Base-by-base conservation (phyloP, 2,797 vertebrate genomes). In the Pseudopleuronectes americanus region DNA sequence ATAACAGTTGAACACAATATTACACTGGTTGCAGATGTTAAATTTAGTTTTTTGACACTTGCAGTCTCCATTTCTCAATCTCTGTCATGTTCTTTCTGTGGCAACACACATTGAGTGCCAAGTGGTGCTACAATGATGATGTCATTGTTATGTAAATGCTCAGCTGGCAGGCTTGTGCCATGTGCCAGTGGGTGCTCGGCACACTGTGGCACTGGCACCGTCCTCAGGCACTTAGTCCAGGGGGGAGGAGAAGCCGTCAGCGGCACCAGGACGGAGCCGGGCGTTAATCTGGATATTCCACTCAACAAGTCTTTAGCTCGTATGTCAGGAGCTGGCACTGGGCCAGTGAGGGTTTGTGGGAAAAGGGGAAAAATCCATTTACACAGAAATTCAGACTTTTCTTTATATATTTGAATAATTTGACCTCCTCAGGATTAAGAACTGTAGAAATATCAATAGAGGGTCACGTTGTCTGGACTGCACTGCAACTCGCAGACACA, bases 141-240 rank as follows among this genome's bases (percentile, higher is more conserved):
- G 92, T 94, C 93, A 94, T 91, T 76, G 75, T 93, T 94, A 92
- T 94, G 90, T 92, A 92, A 94, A 93, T 83, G 73, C 66, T 36
- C 73, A 90, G 79, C 75, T 82, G 72, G 83, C 70, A 73, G 81
- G 64, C 76, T 85, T 23, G 79, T 60, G 12, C 54, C n/a, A 73
- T 56, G 86, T 88, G 92, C 93, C 92, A 92, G 86, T 85, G 92
- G 90, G 91, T 80, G 55, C 84, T 68, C 62, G 45, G 79, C 41
- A 45, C 76, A 79, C 78, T 61, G 84, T 60, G 56, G 84, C 86
- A 76, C 75, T 76, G 89, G 85, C 87, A 57, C 81, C 58, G 82
- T 74, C 74, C 71, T 81, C 58, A n/a, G 26, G 59, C 65, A 14
- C 47, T 51, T 53, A 60, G 54, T 63, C 60, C 55, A 62, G 48